Percentiles rank a stretch among this genome's conserved stretches.
Conservation (phyloP, 2,888 invertebrate genomes). For the Xylocampa areola region DNA sequence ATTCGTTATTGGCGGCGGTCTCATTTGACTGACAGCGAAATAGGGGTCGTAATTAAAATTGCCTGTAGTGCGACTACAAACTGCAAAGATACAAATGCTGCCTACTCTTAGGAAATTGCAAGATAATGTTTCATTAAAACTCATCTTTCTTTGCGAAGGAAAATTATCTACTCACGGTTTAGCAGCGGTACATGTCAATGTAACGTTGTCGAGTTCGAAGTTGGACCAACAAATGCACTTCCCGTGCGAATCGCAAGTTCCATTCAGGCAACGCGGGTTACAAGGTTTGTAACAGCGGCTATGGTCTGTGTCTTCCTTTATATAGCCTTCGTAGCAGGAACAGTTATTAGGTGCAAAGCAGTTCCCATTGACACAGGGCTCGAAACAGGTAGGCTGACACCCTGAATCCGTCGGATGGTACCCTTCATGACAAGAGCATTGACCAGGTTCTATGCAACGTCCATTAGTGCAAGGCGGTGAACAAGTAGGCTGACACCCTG, state of each 20-base stretch:
- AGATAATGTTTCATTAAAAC: no score
- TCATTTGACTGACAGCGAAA: no score
- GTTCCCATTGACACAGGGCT: slow-evolving; percentile 57
- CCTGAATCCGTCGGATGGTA: slow-evolving; percentile 51
- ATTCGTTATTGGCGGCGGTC: no score
- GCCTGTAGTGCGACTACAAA: no score
- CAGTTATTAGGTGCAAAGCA: slow-evolving; percentile 76
- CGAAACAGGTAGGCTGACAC: slow-evolving; percentile 34
- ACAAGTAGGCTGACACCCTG: slow-evolving; percentile 54
- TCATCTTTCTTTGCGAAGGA: no score
- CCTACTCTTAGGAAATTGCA: no score
- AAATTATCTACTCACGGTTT: slow-evolving; percentile 64
- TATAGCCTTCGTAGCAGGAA: slow-evolving; percentile 59
- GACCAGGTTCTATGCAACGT: slow-evolving; percentile 63
- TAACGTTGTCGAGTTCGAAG: slow-evolving; percentile 50
- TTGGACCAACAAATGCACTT: slow-evolving; percentile 65
- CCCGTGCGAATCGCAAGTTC: slow-evolving; percentile 65
- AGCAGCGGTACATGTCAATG: slow-evolving; percentile 61
- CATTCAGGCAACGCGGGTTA: slow-evolving; percentile 62
- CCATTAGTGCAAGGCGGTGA: slow-evolving; percentile 63
- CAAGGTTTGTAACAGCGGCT: slow-evolving; percentile 68
- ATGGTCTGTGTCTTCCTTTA: slow-evolving; percentile 42
- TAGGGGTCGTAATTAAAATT: no score
- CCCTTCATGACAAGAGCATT: slow-evolving; percentile 63
- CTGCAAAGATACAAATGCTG: no score